Evolutionary conservation across 2,797 vertebrate species (phyloP).

Genomic region (Lophius americanus): DNA sequence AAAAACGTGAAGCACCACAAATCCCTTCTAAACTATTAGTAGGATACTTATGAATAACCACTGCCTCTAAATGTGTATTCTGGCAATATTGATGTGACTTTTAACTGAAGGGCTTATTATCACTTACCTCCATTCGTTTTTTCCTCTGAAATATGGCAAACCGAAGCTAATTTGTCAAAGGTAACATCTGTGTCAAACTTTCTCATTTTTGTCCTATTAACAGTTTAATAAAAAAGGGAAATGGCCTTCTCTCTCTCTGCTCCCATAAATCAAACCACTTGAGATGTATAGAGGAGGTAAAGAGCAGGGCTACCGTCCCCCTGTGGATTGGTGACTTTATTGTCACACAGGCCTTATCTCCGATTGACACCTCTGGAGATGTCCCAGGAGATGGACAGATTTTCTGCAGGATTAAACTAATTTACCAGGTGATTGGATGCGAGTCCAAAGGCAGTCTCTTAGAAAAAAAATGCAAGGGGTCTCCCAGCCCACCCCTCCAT

Average conservation of each 20-base stretch:
- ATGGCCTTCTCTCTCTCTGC: conserved; percentile 47
- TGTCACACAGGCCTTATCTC: conserved; percentile 79
- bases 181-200: background rate
- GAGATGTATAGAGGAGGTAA: conserved; percentile 61
- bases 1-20: background rate
- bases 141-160: background rate
- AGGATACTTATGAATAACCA: background rate
- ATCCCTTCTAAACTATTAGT: background rate
- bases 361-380: conserved; percentile 81
- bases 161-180: conserved; percentile 19
- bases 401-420: conserved; percentile 83
- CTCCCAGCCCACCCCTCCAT: conserved; percentile 51
- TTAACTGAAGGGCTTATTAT: background rate
- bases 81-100: background rate
- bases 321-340: conserved; percentile 70
- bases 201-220: conserved; percentile 20
- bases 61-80: background rate
- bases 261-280: conserved; percentile 66
- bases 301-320: conserved; percentile 32
- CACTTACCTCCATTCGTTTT: conserved; percentile 1
- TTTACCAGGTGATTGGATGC: conserved; percentile 84
- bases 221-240: conserved; percentile 42
- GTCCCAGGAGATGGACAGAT: conserved; percentile 81
- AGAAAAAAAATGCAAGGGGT: conserved; percentile 74
- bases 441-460: conserved; percentile 80